These are phyloP conservation scores for Amblyteles armatorius DNA, from an alignment of 2,888 invertebrate genomes.

Conservation along the genomic window DNA sequence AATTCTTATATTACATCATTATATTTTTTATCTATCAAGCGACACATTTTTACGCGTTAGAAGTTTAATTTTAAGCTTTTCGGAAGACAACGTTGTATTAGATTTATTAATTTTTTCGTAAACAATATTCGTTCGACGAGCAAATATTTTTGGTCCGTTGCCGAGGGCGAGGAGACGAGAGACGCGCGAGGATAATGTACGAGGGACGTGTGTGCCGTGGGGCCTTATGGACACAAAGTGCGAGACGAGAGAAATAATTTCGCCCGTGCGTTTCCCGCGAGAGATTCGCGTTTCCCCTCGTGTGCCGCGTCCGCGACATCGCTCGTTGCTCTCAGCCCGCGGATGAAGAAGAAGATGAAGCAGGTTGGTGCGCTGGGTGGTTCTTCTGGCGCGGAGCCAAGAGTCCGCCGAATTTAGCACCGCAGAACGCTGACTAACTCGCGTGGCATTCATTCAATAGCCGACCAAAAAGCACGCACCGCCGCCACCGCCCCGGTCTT, in stretches of 20 bases:
- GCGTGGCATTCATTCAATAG: constrained; percentile 84
- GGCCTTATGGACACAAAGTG: constrained; percentile 16
- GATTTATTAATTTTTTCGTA: neutral
- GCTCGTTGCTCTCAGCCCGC: constrained; percentile 26
- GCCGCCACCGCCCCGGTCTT: constrained; percentile 63
- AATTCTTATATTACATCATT: too few relatives aligned
- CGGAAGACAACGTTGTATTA: too few relatives aligned
- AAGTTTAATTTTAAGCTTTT: too few relatives aligned
- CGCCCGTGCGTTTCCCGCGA: constrained; percentile 48
- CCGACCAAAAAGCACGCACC: constrained; percentile 77
- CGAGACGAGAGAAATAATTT: constrained; percentile 42
- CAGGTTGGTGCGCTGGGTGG: constrained; percentile 84
- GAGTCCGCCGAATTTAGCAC: constrained; percentile 83
- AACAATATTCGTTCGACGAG: neutral
- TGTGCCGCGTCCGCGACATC: neutral
- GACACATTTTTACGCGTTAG: too few relatives aligned
- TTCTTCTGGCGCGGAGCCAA: constrained; percentile 82
- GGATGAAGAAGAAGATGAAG: constrained; percentile 72
- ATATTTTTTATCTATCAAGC: too few relatives aligned
- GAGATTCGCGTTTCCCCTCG: constrained; percentile 34
- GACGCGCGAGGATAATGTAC: neutral
- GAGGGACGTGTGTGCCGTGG: constrained; percentile 1
- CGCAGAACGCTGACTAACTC: constrained; percentile 83
- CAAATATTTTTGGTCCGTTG: neutral
- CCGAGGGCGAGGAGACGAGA: neutral